Conservation (phyloP, 2,797 vertebrate species). For the Simalia tracyae region DNA sequence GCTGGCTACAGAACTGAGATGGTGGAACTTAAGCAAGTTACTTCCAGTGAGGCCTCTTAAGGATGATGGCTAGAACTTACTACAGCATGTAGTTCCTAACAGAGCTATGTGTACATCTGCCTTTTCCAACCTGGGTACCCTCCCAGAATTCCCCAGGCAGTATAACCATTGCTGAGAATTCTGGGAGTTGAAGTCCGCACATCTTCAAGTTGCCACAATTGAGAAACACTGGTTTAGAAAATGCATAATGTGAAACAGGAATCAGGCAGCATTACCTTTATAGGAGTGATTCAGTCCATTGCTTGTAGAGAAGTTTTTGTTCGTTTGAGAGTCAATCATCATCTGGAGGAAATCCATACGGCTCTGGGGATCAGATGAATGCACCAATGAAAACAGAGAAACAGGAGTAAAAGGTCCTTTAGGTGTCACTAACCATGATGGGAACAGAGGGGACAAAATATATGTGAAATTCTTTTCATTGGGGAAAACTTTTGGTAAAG, state of each 20-base stretch:
- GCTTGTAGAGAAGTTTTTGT: fast-evolving
- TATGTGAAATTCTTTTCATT: neutral
- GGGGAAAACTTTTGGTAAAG: neutral
- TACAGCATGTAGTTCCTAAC: too few species aligned
- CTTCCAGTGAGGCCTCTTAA: neutral
- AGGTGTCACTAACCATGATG: neutral
- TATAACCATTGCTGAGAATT: too few species aligned
- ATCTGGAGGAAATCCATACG: conserved; percentile 71
- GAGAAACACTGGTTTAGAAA: too few species aligned
- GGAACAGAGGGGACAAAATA: neutral
- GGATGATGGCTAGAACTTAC: neutral
- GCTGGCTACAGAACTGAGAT: neutral
- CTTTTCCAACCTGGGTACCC: too few species aligned
- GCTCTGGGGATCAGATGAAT: conserved; percentile 47
- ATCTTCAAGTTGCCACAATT: too few species aligned
- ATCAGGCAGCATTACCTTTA: conserved; percentile 46
- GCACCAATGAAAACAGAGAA: neutral
- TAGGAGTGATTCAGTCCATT: fast-evolving
- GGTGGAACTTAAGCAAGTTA: neutral
- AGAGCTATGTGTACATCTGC: too few species aligned
- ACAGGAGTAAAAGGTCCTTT: neutral
- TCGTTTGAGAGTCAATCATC: conserved; percentile 56
- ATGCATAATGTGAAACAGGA: neutral
- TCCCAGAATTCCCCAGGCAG: too few species aligned
- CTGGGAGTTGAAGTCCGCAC: too few species aligned